Conservation (phyloP, 2,888 invertebrate genomes). For the Selenia dentaria region DNA sequence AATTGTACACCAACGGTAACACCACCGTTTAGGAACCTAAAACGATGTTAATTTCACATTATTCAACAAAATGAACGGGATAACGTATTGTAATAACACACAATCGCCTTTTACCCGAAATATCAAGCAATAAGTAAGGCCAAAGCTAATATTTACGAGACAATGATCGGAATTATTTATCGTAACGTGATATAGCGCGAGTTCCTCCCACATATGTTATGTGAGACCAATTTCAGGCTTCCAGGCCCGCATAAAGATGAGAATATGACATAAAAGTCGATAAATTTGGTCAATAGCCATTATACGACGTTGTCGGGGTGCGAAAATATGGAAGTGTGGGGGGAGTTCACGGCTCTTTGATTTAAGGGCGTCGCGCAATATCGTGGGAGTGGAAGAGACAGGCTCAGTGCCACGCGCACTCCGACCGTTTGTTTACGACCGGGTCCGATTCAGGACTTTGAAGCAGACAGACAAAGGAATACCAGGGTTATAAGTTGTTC, state of each 20-base stretch:
- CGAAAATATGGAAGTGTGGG: conserved; percentile 79
- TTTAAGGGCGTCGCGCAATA: conserved; percentile 57
- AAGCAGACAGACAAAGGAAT: conserved; percentile 29
- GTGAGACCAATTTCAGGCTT: conserved; percentile 60
- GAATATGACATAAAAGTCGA: conserved; percentile 80
- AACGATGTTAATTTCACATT: neutral
- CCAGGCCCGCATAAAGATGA: conserved; percentile 71
- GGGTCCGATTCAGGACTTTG: conserved; percentile 27
- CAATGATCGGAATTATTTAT: conserved; percentile 58
- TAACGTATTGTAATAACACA: conserved; percentile 17
- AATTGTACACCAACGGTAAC: neutral
- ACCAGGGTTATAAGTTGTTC: conserved; percentile 7
- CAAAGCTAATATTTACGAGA: conserved; percentile 47
- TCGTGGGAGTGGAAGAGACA: conserved; percentile 36
- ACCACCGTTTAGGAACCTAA: neutral
- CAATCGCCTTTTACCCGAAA: conserved; percentile 20
- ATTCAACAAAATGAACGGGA: neutral
- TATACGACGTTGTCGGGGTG: conserved; percentile 78
- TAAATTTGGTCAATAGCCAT: conserved; percentile 82
- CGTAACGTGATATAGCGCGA: conserved; percentile 46
- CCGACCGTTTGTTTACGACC: conserved; percentile 31
- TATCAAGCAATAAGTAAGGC: conserved; percentile 43
- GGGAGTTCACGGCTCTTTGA: conserved; percentile 75
- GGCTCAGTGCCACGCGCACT: conserved; percentile 9
- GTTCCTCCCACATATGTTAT: conserved; percentile 56